Percentiles rank a stretch among this genome's conserved stretches.
phyloP scores from a whole-genome alignment of 2,888 invertebrate species.

The Neoascia interrupta region DNA sequence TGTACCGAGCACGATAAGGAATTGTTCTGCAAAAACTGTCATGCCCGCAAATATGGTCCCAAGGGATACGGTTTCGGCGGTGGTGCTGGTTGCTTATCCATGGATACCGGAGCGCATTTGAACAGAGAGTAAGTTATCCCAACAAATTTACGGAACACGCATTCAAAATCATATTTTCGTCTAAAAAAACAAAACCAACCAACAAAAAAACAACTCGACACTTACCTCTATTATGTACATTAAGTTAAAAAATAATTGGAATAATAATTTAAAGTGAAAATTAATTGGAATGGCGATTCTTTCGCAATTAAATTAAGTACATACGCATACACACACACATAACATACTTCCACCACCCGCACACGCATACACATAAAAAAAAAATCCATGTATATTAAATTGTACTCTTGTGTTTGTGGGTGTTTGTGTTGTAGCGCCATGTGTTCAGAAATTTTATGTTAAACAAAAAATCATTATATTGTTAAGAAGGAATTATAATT shows the following conservation, averaged over 20 bases:
- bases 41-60: conserved; percentile 98
- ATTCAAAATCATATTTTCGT: conserved; percentile 11
- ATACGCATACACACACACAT: conserved; percentile 13
- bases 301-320: conserved; percentile 13
- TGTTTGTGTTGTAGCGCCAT: conserved; percentile 48
- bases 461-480: conserved; percentile 31
- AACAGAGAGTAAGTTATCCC: conserved; percentile 89
- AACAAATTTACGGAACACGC: conserved; percentile 1
- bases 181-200: conserved; percentile 6
- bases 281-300: background rate
- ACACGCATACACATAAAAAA: background rate
- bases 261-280: background rate
- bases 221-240: no score
- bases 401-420: conserved; percentile 13
- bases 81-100: conserved; percentile 97
- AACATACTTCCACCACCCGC: no score
- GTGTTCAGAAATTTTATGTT: conserved; percentile 30
- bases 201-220: no score
- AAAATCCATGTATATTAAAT: background rate
- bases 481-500: background rate
- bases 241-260: conserved; percentile 1
- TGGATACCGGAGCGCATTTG: conserved; percentile 96
- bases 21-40: conserved; percentile 96
- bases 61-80: conserved; percentile 99
- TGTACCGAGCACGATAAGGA: conserved; percentile 98